Evolutionary conservation across 2,888 invertebrate species (phyloP).

Genomic region (Oscheius sp.): DNA sequence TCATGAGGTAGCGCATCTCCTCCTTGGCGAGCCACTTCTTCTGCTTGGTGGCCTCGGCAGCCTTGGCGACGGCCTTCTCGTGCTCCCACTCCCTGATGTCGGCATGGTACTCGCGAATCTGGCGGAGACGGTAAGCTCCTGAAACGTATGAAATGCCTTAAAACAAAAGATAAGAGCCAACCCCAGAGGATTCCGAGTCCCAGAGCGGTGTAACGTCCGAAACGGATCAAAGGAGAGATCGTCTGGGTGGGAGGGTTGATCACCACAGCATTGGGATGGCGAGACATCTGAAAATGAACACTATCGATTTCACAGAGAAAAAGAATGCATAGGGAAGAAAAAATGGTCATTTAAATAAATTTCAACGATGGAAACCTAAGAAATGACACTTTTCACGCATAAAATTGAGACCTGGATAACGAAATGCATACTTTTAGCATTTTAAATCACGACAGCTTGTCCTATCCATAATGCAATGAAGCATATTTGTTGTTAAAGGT

Average conservation of each 20-base stretch:
- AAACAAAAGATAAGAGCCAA: slow-evolving; percentile 27
- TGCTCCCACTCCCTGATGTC: slow-evolving; percentile 72
- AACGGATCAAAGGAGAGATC: slow-evolving; percentile 71
- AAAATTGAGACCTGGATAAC: no score
- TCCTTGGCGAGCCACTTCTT: slow-evolving; percentile 73
- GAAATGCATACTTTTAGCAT: no score
- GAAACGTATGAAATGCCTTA: background rate
- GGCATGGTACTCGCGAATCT: slow-evolving; percentile 70
- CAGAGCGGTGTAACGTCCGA: slow-evolving; percentile 68
- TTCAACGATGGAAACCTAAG: background rate
- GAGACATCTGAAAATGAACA: slow-evolving; percentile 55
- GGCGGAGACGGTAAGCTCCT: slow-evolving; percentile 65
- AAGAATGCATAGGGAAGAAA: background rate
- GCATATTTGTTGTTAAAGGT: no score
- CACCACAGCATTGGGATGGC: slow-evolving; percentile 68
- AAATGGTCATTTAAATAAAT: background rate
- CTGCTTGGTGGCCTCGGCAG: slow-evolving; percentile 66
- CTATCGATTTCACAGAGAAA: background rate
- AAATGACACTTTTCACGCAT: no score
- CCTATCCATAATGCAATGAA: no score
- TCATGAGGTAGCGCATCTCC: slow-evolving; percentile 71
- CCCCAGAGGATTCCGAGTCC: slow-evolving; percentile 70
- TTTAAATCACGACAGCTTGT: no score
- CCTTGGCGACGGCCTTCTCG: slow-evolving; percentile 70
- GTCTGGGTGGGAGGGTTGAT: slow-evolving; percentile 70